Evolutionary conservation across 2,888 invertebrate species (phyloP).

Genomic region (Glyphotaelius pellucidus): DNA sequence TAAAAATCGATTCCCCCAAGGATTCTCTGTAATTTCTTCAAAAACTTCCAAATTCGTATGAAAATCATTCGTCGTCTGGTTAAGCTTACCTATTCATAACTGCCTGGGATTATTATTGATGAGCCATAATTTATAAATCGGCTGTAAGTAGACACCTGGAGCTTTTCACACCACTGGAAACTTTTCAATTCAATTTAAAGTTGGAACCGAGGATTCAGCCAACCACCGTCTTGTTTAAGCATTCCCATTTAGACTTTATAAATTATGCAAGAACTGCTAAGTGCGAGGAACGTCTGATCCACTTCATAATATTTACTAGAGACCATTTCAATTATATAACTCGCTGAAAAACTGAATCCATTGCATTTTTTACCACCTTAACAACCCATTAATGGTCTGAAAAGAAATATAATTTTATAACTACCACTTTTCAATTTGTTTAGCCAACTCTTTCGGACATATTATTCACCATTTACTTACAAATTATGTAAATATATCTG

Average conservation of each 20-base stretch:
- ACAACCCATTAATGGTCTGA: neutral
- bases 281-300: neutral
- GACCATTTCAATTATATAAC: neutral
- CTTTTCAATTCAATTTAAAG: conserved; percentile 59
- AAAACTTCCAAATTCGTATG: neutral
- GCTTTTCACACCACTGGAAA: conserved; percentile 28
- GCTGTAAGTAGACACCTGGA: neutral
- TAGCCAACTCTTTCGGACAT: too few relatives aligned
- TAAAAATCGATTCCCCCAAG: neutral
- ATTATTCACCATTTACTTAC: too few relatives aligned
- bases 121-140: neutral
- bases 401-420: too few relatives aligned
- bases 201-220: conserved; percentile 32
- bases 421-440: too few relatives aligned
- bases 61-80: neutral
- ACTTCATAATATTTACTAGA: neutral
- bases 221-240: conserved; percentile 7
- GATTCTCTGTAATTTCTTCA: neutral
- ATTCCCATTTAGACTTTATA: conserved; percentile 51
- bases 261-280: conserved; percentile 52
- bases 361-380: neutral
- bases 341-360: neutral
- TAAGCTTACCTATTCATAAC: neutral
- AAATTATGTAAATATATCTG: neutral
- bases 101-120: neutral